Conservation (phyloP, 1,140 invertebrate genomes). For the Aplysia californica region DNA sequence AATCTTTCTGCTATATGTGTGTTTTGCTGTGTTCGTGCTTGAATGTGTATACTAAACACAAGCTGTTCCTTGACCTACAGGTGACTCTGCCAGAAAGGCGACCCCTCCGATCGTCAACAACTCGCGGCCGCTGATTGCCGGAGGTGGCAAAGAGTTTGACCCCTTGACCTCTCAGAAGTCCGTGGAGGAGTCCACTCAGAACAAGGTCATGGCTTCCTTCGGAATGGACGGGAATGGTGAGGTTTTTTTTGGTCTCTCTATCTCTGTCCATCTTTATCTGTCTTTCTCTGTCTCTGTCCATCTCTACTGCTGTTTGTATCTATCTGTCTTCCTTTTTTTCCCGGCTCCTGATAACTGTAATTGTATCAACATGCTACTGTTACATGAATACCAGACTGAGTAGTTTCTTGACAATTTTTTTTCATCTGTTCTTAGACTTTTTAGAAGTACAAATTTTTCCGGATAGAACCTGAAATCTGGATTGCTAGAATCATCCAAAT, state of each 20-base stretch:
- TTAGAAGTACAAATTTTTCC: too few species aligned
- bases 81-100: too few species aligned
- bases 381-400: not conserved
- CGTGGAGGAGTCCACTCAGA: constrained; percentile 48
- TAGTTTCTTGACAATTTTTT: not conserved
- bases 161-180: constrained; percentile 51
- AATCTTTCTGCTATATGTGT: too few species aligned
- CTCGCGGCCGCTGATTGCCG: constrained; percentile 35
- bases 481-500: too few species aligned
- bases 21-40: too few species aligned
- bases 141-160: constrained; percentile 60
- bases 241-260: too few species aligned
- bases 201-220: constrained; percentile 61
- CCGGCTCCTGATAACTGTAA: not conserved
- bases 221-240: constrained; percentile 49
- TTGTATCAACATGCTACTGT: not conserved
- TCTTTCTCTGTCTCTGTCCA: not conserved
- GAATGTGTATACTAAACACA: too few species aligned
- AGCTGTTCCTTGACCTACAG: too few species aligned
- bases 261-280: not conserved
- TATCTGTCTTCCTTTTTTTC: not conserved
- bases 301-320: not conserved
- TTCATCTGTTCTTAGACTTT: too few species aligned
- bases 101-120: too few species aligned
- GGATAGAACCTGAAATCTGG: too few species aligned